Conservation (phyloP, 2,888 invertebrate genomes). For the Itoplectis maculator region DNA sequence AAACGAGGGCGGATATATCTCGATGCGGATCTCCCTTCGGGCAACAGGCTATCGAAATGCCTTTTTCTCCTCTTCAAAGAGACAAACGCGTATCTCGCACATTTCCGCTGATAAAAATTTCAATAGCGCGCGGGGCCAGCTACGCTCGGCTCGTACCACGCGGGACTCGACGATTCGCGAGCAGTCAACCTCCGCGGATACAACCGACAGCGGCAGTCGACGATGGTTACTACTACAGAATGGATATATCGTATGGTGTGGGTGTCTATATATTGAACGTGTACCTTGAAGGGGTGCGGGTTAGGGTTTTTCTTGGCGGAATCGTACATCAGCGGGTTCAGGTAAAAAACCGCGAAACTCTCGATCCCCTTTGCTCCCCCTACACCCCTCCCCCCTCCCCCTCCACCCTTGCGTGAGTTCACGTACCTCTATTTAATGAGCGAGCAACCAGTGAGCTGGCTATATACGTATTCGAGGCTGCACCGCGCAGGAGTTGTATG, state of each 20-base stretch:
- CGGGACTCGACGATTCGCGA: conserved; percentile 39
- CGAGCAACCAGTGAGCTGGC: not conserved
- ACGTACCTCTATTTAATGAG: conserved; percentile 24
- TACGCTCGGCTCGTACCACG: conserved; percentile 24
- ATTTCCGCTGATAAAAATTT: conserved; percentile 77
- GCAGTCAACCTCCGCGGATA: conserved; percentile 34
- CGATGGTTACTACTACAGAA: conserved; percentile 6
- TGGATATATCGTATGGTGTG: not conserved
- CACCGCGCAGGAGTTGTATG: not conserved
- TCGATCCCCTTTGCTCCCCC: not conserved
- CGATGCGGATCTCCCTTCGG: conserved; percentile 54
- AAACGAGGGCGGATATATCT: not conserved
- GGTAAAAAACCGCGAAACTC: conserved; percentile 27
- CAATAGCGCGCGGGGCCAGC: conserved; percentile 73
- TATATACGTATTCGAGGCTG: not conserved
- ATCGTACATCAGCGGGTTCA: not conserved
- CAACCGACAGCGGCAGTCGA: not conserved
- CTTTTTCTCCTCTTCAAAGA: conserved; percentile 69
- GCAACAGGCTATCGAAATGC: conserved; percentile 78
- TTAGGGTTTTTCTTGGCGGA: not conserved
- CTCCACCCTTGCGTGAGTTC: not conserved
- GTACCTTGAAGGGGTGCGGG: conserved; percentile 7
- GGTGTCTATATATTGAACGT: not conserved
- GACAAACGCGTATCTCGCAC: conserved; percentile 70
- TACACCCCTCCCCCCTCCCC: too few species aligned